Conservation (phyloP, 2,113 vertebrate genomes). For the Colius striatus region DNA sequence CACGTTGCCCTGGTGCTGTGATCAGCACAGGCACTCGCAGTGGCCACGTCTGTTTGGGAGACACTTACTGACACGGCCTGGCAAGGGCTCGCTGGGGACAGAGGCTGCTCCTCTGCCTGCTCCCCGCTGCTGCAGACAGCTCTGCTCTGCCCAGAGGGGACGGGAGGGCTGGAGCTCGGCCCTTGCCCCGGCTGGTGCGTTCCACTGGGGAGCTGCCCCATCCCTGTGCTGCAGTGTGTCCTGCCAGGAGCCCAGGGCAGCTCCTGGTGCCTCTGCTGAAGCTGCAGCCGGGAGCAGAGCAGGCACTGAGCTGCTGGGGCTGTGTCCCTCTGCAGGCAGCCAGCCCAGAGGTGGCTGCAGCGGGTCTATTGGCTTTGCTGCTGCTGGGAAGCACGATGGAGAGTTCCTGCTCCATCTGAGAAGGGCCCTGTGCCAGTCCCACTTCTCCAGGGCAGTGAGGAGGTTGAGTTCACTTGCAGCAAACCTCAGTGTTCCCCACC, state of each 20-base stretch:
- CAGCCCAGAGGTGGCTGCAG: neutral
- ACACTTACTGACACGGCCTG: neutral
- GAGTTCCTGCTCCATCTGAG: neutral
- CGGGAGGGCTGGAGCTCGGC: neutral
- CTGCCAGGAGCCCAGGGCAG: too few species aligned
- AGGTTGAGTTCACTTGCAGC: neutral
- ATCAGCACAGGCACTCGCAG: neutral
- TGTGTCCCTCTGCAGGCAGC: too few species aligned
- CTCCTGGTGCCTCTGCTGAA: too few species aligned
- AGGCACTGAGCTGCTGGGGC: too few species aligned
- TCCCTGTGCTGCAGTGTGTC: neutral
- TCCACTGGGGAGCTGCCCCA: neutral
- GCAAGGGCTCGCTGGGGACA: neutral
- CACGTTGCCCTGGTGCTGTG: neutral
- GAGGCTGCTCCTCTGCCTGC: neutral
- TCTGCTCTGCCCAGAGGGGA: neutral
- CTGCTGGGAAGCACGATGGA: neutral
- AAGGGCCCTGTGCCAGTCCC: neutral
- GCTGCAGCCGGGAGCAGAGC: too few species aligned
- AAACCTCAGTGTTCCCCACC: neutral
- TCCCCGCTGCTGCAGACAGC: rapidly evolving
- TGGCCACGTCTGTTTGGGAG: neutral
- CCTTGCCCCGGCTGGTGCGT: neutral
- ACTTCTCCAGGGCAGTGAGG: neutral
- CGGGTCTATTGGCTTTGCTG: neutral